phyloP scores from a whole-genome alignment of 2,113 vertebrate genomes.

The Chascanopsetta lugubris region DNA sequence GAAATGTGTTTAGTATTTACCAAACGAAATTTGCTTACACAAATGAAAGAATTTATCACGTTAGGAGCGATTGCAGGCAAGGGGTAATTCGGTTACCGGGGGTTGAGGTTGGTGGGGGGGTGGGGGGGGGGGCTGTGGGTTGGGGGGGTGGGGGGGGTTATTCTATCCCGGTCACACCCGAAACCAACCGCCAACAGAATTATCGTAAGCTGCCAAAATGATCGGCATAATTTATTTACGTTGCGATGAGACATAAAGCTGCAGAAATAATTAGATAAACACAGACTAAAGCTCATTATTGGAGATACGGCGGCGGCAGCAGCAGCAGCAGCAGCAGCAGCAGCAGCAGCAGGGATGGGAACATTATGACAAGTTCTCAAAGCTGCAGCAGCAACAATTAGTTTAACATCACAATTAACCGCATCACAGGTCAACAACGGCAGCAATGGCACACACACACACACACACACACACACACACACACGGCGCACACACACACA shows the following conservation, averaged over 20 bases:
- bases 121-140: too few relatives aligned
- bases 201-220: slow-evolving; percentile 99
- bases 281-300: slow-evolving; percentile 99
- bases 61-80: slow-evolving; percentile 99
- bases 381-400: slow-evolving; percentile 77
- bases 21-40: slow-evolving; percentile 99
- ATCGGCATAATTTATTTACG: slow-evolving; percentile 99
- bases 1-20: slow-evolving; percentile 99
- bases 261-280: slow-evolving; percentile 99
- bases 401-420: slow-evolving; percentile 80
- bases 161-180: slow-evolving; percentile 99
- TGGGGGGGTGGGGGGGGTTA: too few relatives aligned
- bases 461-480: slow-evolving; percentile 50
- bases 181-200: slow-evolving; percentile 99
- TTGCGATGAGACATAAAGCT: slow-evolving; percentile 99
- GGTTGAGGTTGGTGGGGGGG: too few relatives aligned
- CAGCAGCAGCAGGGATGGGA: slow-evolving; percentile 66
- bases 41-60: slow-evolving; percentile 99
- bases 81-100: slow-evolving; percentile 99
- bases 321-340: slow-evolving; percentile 37
- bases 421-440: slow-evolving; percentile 73
- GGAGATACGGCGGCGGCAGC: slow-evolving; percentile 78
- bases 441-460: slow-evolving; percentile 66
- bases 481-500: slow-evolving; percentile 21
- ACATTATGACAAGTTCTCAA: slow-evolving; percentile 82